A percentile compares a stretch with the other conserved stretches of the same genome.
Evolutionary conservation across 2,888 invertebrate genomes (phyloP).

Genomic region (Lasioglossum malachurum): DNA sequence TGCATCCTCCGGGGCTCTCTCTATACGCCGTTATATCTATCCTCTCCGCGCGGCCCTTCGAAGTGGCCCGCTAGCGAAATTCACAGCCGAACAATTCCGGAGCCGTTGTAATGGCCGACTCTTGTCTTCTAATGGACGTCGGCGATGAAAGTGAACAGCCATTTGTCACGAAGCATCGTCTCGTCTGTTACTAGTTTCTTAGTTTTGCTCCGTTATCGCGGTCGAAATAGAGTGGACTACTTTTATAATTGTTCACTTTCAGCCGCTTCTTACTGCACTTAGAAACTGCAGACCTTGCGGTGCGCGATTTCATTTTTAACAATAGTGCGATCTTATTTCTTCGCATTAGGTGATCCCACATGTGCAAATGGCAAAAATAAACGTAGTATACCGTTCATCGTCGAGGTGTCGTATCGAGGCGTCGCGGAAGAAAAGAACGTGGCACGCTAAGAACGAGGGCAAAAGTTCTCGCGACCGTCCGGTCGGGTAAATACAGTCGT

Average conservation of each 20-base stretch:
- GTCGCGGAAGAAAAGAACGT: neutral
- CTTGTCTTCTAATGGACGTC: conserved; percentile 4
- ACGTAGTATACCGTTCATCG: no score
- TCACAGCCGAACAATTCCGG: conserved; percentile 6
- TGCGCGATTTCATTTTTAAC: neutral
- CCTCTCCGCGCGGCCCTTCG: neutral
- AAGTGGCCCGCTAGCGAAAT: conserved; percentile 15
- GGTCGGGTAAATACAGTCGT: conserved; percentile 28
- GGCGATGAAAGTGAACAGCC: conserved; percentile 10
- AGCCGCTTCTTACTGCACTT: neutral
- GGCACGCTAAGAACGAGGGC: neutral
- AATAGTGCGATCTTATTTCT: neutral
- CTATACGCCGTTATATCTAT: conserved; percentile 1
- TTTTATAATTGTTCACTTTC: neutral
- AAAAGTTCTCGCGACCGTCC: conserved; percentile 22
- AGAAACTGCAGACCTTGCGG: neutral
- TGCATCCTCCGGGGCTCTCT: conserved; percentile 13
- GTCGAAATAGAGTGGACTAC: neutral
- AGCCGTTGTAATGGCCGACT: neutral
- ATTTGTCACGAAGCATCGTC: conserved; percentile 23
- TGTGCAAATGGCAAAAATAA: neutral
- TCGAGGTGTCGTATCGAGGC: neutral
- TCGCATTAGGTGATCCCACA: neutral
- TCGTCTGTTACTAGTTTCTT: neutral
- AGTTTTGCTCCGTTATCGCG: conserved; percentile 30